Evolutionary conservation across 2,113 vertebrate species (phyloP).

Genomic region (Lasiurus cinereus): DNA sequence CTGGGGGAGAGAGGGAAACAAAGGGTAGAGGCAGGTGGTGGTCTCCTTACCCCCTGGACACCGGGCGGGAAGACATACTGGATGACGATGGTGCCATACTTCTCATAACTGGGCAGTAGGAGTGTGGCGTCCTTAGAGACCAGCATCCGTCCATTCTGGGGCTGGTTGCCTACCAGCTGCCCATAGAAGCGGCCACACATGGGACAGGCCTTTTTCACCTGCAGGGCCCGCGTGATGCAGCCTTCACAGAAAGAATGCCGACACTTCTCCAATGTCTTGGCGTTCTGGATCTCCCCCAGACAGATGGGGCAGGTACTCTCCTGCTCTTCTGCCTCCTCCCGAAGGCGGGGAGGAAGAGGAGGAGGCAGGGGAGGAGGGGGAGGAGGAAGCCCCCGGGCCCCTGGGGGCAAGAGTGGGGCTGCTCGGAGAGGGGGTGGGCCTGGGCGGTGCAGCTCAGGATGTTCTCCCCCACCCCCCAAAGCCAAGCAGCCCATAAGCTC

Average conservation of each 20-base stretch:
- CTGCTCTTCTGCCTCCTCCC: constrained; percentile 89
- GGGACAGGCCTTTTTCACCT: constrained; percentile 95
- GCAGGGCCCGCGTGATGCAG: constrained; percentile 95
- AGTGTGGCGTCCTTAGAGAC: constrained; percentile 94
- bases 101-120: constrained; percentile 95
- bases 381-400: constrained; percentile 80
- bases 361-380: constrained; percentile 85
- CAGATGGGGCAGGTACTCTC: constrained; percentile 95
- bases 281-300: constrained; percentile 95
- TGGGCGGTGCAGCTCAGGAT: constrained; percentile 90
- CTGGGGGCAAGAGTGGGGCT: constrained; percentile 84
- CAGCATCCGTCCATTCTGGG: constrained; percentile 95
- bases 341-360: constrained; percentile 84
- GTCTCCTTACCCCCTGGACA: constrained; percentile 84
- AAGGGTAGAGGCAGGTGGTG: neutral
- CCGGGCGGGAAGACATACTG: constrained; percentile 98
- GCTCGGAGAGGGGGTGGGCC: constrained; percentile 80
- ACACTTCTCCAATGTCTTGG: constrained; percentile 94
- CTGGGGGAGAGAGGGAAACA: neutral
- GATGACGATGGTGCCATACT: constrained; percentile 96
- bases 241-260: constrained; percentile 94
- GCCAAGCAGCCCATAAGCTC: constrained; percentile 92
- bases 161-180: constrained; percentile 96
- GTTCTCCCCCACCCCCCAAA: constrained; percentile 90
- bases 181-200: constrained; percentile 97